Conservation (phyloP, 2,113 vertebrate species). For the Axis porcinus region DNA sequence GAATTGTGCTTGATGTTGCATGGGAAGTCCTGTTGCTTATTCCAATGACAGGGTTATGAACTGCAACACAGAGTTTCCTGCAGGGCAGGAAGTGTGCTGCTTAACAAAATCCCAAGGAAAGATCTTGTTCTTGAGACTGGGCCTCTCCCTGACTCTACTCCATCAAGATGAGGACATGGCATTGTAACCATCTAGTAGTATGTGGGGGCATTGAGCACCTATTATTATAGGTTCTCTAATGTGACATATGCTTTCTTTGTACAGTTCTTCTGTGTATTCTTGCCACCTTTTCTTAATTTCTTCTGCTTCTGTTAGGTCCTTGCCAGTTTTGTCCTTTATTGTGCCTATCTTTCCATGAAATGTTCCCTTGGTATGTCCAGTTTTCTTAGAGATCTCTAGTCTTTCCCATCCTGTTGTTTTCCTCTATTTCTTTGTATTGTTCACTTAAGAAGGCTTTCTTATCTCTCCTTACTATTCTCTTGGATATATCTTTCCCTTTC, state of each 20-base stretch:
- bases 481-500: background rate
- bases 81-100: background rate
- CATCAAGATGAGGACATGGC: background rate
- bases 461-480: background rate
- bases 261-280: background rate
- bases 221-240: background rate
- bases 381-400: background rate
- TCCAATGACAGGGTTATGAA: background rate
- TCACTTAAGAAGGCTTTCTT: background rate
- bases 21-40: background rate
- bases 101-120: background rate
- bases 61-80: background rate
- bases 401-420: background rate
- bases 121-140: background rate
- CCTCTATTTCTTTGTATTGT: background rate
- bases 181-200: background rate
- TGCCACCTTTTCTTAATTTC: background rate
- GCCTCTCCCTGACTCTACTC: background rate
- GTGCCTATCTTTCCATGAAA: background rate
- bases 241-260: background rate
- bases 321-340: background rate
- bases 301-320: background rate
- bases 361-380: background rate
- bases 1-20: conserved; percentile 23
- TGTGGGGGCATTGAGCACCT: background rate